These are phyloP conservation scores for Vimba vimba DNA, from an alignment of 2,113 vertebrate species.

Conservation along the genomic window DNA sequence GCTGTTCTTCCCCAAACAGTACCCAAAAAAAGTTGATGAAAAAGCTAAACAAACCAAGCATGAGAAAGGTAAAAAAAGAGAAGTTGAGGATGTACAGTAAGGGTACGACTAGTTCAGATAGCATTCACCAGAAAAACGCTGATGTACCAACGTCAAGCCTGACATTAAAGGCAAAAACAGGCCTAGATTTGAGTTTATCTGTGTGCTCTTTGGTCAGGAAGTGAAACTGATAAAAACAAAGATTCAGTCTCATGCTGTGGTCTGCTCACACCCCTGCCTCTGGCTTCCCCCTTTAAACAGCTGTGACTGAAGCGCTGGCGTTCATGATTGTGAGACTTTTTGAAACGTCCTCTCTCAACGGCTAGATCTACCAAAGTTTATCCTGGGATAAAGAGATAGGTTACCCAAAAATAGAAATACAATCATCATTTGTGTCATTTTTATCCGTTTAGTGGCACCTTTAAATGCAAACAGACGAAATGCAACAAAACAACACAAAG, in stretches of 20 bases:
- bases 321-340: background rate
- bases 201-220: slow-evolving; percentile 41
- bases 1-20: background rate
- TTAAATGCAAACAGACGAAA: slow-evolving; percentile 5
- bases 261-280: slow-evolving; percentile 21
- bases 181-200: background rate
- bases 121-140: background rate
- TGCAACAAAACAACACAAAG: background rate
- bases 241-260: slow-evolving; percentile 36
- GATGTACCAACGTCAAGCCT: background rate
- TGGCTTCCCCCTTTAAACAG: slow-evolving; percentile 29
- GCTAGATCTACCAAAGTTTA: background rate
- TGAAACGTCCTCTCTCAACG: background rate
- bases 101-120: background rate
- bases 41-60: background rate
- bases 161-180: slow-evolving; percentile 17
- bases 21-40: background rate
- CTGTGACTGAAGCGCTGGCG: background rate
- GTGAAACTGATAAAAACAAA: slow-evolving; percentile 47
- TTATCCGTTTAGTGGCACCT: background rate
- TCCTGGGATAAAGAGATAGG: background rate
- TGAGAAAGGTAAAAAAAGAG: background rate
- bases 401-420: background rate
- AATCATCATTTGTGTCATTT: background rate
- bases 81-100: background rate